Percentiles rank a stretch among this genome's conserved stretches.
Evolutionary conservation across 2,888 invertebrate species (phyloP).

Genomic region (Rhogogaster chlorosoma): DNA sequence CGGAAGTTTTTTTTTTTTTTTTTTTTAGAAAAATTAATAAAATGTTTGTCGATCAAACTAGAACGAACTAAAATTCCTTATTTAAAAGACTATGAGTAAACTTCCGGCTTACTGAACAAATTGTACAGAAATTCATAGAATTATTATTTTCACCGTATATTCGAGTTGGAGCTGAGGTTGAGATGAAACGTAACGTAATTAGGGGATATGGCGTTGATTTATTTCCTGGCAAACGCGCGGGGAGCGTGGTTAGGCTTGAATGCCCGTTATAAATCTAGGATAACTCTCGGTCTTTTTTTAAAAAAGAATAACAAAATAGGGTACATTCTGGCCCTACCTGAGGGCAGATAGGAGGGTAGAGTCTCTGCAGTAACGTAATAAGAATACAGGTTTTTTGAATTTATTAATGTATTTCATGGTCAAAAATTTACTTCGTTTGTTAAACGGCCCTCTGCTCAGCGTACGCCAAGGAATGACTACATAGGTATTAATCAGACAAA

Average conservation of each 20-base stretch:
- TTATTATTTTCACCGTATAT: not conserved
- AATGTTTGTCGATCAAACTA: too few species aligned
- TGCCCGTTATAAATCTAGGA: not conserved
- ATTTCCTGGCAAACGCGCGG: not conserved
- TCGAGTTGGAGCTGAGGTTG: not conserved
- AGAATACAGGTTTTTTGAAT: not conserved
- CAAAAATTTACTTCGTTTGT: not conserved
- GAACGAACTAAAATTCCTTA: too few species aligned
- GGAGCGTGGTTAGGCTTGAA: not conserved
- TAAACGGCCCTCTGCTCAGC: not conserved
- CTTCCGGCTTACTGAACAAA: too few species aligned
- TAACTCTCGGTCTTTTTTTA: not conserved
- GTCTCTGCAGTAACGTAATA: not conserved
- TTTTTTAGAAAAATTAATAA: too few species aligned
- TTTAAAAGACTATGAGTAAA: too few species aligned
- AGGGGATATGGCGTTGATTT: constrained; percentile 5
- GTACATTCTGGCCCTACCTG: not conserved
- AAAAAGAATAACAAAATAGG: not conserved
- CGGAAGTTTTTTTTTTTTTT: too few species aligned
- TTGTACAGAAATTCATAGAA: too few species aligned
- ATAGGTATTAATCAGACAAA: not conserved
- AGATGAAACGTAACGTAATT: constrained; percentile 1
- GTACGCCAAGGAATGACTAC: not conserved
- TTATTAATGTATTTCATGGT: not conserved
- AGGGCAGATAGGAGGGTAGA: not conserved